phyloP scores from a whole-genome alignment of 2,888 invertebrate genomes.

The Steinernema carpocapsae region DNA sequence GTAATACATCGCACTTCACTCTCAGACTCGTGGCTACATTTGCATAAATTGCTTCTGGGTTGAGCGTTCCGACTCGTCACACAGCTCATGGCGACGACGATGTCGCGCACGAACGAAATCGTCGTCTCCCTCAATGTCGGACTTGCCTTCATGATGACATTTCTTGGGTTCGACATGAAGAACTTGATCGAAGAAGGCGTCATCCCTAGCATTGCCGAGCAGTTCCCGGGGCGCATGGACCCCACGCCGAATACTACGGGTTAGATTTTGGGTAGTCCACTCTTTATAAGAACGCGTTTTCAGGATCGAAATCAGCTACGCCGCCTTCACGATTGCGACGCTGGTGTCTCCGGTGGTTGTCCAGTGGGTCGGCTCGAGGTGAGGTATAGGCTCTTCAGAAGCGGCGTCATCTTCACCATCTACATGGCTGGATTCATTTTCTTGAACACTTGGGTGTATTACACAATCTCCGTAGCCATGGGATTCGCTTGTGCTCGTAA shows the following conservation, averaged over 20 bases:
- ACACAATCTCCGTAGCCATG: conserved; percentile 3
- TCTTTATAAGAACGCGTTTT: no score
- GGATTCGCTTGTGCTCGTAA: conserved; percentile 13
- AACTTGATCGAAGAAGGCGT: conserved; percentile 30
- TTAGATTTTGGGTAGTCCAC: no score
- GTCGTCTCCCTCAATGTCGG: conserved; percentile 9
- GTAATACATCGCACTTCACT: no score
- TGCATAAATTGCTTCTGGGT: no score
- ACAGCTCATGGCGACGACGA: background rate
- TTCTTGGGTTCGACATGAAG: conserved; percentile 27
- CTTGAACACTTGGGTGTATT: conserved; percentile 20
- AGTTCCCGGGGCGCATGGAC: conserved; percentile 20
- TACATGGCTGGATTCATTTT: conserved; percentile 20
- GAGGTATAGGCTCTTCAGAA: conserved; percentile 8
- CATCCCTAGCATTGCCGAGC: conserved; percentile 22
- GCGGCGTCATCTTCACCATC: conserved; percentile 14
- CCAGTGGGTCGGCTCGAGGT: background rate
- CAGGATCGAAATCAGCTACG: conserved; percentile 3
- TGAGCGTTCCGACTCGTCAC: no score
- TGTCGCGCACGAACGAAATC: conserved; percentile 5
- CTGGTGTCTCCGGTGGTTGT: conserved; percentile 11
- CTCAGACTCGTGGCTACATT: no score
- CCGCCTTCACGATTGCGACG: background rate
- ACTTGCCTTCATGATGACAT: background rate
- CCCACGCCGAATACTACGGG: conserved; percentile 27